A percentile compares a stretch with the other conserved stretches of the same genome.
Conservation (phyloP, 2,113 vertebrate species). For the Tragelaphus imberbis region DNA sequence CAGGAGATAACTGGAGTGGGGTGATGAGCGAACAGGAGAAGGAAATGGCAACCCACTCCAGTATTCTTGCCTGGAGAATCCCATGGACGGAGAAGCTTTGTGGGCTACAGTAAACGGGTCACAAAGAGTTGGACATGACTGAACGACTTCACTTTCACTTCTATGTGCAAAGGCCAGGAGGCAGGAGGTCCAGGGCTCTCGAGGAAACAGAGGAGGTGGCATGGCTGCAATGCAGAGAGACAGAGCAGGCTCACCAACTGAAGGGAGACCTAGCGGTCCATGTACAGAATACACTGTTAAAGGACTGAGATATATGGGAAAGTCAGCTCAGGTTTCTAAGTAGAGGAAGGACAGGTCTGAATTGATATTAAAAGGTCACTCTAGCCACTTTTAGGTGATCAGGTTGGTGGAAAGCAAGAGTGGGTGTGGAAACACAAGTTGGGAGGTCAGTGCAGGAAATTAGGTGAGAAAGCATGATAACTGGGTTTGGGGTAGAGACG, state of each 20-base stretch:
- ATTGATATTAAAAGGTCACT: neutral
- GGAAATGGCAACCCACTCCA: no score
- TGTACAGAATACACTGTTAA: no score
- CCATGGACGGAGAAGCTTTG: no score
- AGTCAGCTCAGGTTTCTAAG: neutral
- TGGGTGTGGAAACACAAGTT: neutral
- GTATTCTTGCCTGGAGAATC: no score
- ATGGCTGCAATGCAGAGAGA: neutral
- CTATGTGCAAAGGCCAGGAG: neutral
- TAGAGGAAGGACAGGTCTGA: neutral
- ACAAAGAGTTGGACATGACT: no score
- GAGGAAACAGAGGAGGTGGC: neutral
- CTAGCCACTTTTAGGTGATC: neutral
- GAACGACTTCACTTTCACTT: neutral
- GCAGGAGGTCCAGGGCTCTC: neutral
- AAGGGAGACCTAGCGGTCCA: neutral
- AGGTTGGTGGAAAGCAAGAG: neutral
- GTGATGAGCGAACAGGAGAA: neutral
- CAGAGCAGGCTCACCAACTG: fast-evolving
- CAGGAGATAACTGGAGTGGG: neutral
- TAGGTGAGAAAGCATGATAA: neutral
- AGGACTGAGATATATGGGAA: neutral
- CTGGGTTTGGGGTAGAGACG: neutral
- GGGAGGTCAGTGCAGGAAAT: neutral
- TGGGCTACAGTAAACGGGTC: no score